Evolutionary conservation across 2,797 vertebrate species (phyloP), one percentile per base, ranked within the genome.

Genomic region (Intellagama lesueurii): DNA sequence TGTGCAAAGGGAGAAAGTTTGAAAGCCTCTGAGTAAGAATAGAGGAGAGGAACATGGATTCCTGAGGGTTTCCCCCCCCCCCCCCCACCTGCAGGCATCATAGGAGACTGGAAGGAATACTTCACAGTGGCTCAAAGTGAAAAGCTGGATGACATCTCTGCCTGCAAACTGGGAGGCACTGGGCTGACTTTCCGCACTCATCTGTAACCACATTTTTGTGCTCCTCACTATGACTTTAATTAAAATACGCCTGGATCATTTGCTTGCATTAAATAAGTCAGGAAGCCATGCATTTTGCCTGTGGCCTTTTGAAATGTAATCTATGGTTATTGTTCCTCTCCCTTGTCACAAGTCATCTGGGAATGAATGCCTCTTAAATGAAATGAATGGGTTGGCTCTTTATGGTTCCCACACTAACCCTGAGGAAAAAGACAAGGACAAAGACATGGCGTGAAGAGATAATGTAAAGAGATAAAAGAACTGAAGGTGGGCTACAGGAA

Each of bases 61-160:
- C n/a, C 7, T 35, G 8, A 12, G 2, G 5, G 17, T 76, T 26
- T 7, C 68, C 19, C 69, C 49, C 52, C 52, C 68, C 19, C 69
- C 49, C 52, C 52, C 52, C 9, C 32, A 0, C 1, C 52, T 49
- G 11, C 81, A 94, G 93, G 93, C 3, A 79, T 32, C 0, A 87
- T 93, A 76, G 93, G 93, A 9, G 86, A 94, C 60, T 94, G 92
- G 93, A 93, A 86, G 77, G 91, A 86, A 44, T 90, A 93, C 24
- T 94, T 94, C 90, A 91, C 88, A 8, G 92, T 91, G 47, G 85
- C 88, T 3, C 92, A 94, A 28, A 87, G 91, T 24, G 77, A 92
- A 69, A 24, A 26, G 11, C 80, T 92, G 1, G 90, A 93, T 22
- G 8, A 80, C 68, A 85, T 91, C 86, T 93, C 76, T 75, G 12